Base-by-base conservation (phyloP, 1,140 invertebrate genomes). In the Nixonia krombeini region DNA sequence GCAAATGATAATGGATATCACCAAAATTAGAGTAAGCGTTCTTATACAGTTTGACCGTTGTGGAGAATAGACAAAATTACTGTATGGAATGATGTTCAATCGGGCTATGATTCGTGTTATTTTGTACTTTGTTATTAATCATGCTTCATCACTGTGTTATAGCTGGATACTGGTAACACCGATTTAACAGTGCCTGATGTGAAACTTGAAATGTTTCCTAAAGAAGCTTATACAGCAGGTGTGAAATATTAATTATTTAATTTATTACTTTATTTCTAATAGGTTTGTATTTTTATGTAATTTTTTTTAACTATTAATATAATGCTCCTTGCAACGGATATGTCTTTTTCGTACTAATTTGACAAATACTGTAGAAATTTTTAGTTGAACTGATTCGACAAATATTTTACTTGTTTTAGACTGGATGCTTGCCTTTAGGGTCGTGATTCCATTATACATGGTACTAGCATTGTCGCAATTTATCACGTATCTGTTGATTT, bases 391-490 rank as follows among this genome's bases (percentile, higher is more conserved):
- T n/a, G n/a, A n/a, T n/a, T n/a, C n/a, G n/a, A n/a, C n/a, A 52
- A 50, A 28, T 8, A 15, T 67, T 55, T 62, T 56, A 9, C 41
- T 25, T 31, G 2, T 76, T 67, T 50, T 71, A 85, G 88, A 90
- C 73, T 91, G 91, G 89, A 89, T 92, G 79, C 85, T 91, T n/a
- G 88, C 89, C 33, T 90, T 93, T 72, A 87, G 92, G 21, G 89
- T 91, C 33, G 87, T 94, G 21, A 91, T 94, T 78, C 92, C 93
- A 7, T 87, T 94, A 59, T 95, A 94, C 74, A 93, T 94, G 88
- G 92, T 94, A 28, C 88, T 95, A 82, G 91, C 93, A 0, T 85
- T 94, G 35, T 91, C 92, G 0, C 92, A 93, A 76, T 92, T 95
- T 79, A 91, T 95, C 70, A 92, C 91, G 9, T 94, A 94, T 78